Base-by-base conservation (phyloP, 2,113 vertebrate species). In the Capricornis sumatraensis region DNA sequence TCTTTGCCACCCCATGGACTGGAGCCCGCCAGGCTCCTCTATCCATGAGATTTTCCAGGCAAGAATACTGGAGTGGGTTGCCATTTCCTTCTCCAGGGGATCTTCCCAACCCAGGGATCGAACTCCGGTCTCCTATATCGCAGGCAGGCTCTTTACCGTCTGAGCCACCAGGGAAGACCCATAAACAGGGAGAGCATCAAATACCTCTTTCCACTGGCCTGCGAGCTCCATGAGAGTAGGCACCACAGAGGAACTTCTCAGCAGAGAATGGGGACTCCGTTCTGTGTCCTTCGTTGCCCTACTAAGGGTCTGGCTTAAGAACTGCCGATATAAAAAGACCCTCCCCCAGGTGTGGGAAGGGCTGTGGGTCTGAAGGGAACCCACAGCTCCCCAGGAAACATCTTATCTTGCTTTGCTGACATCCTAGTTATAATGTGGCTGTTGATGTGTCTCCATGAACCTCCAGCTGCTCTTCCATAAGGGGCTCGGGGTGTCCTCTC, bases 121-220 rank as follows among this genome's bases (percentile, higher is more conserved):
- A 40, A 74, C n/a, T 74, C 67, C 0, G 0, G 36, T 40, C 19
- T 74, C n/a, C 67, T 21, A 13, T 74, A 40, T 74, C 13, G n/a
- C 67, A 74, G n/a, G n/a, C n/a, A 40, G n/a, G 36, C 19, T 74
- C 67, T 74, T 74, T 74, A 74, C 10, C 0, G 0, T 74, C 67
- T 74, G 10, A 74, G 21, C n/a, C 67, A 71, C n/a, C 19, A 71
- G 67, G 19, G 11, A 71, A 71, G 67, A 19, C 67, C 19, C n/a
- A 11, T 47, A 62, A 62, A 55, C 16, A 23, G n/a, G n/a, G 53
- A 87, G 33, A 87, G 1, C 2, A 27, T 52, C 36, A 36, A 21
- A 15, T 50, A n/a, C 10, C 30, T 83, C 82, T 27, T 86, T n/a
- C n/a, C 57, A 15, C 14, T 36, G 53, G 43, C 27, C 64, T 84